Evolutionary conservation across 2,888 invertebrate genomes (phyloP), one percentile per base, ranked within the genome.

Genomic region (Chrysotoxum bicinctum): DNA sequence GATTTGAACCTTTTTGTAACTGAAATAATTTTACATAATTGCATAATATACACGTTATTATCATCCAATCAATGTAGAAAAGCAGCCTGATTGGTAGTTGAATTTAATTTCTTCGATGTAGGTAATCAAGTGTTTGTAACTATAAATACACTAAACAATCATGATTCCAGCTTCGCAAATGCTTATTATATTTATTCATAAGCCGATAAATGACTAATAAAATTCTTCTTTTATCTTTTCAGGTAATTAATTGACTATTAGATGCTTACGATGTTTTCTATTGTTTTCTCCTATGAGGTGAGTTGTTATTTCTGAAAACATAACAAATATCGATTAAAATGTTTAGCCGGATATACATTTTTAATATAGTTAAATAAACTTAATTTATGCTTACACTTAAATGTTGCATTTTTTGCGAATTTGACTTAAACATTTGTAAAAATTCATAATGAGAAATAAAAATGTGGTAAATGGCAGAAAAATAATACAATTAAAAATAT

Each of bases 241-340:
- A 82, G 82, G 82, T 82, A 82, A 77, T 77, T 82, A 72, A 58
- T 81, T 43, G 40, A n/a, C 6, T 66, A 32, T 19, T 12, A 32
- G 19, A 19, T 5, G 40, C 48, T 58, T 35, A 32, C 68, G 68
- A 68, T 45, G 60, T 40, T 60, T 60, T 68, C 60, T 16, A 43
- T 43, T 43, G n/a, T 16, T 43, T 43, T 0, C 9, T 16, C 8
- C 16, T 48, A 16, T 56, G 19, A 52, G 52, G 52, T 52, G 26
- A 52, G 52, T 10, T 52, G n/a, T 9, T 52, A n/a, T 9, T 52
- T 43, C 8, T 8, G 8, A 30, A 52, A 30, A 26, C 19, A 45
- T 21, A n/a, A n/a, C 43, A 16, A 16, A 2, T 43, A 7, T 14
- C 40, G 40, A 40, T n/a, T 7, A 2, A 40, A 40, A n/a, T 37